Percentiles rank a stretch among this genome's conserved stretches.
phyloP scores from a whole-genome alignment of 2,113 vertebrate species.

The Vicugna pacos region DNA sequence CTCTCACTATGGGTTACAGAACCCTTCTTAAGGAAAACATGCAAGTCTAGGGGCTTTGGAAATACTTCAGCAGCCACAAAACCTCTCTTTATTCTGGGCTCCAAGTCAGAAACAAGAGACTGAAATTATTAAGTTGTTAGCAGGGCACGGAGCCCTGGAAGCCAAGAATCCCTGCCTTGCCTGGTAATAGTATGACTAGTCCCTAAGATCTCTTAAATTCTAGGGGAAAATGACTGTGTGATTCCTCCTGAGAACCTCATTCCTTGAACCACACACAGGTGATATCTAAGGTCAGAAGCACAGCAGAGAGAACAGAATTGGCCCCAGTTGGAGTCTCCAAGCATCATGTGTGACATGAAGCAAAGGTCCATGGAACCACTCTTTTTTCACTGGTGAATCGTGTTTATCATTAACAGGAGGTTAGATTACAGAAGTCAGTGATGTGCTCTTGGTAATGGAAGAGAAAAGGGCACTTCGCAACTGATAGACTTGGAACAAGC shows the following conservation, averaged over 20 bases:
- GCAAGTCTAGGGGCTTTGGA: not conserved
- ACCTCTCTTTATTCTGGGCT: not conserved
- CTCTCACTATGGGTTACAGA: not conserved
- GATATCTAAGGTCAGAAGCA: slow-evolving; percentile 64
- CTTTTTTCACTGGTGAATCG: not conserved
- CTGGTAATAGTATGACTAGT: slow-evolving; percentile 52
- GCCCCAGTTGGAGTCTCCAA: slow-evolving; percentile 7
- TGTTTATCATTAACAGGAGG: slow-evolving; percentile 59
- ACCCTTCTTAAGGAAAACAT: not conserved
- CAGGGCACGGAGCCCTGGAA: not conserved
- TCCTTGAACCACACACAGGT: slow-evolving; percentile 65
- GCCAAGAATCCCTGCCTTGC: not conserved
- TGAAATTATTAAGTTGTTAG: not conserved
- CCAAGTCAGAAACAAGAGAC: not conserved
- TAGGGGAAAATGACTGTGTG: slow-evolving; percentile 45
- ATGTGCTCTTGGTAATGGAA: not conserved
- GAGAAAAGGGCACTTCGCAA: slow-evolving; percentile 38
- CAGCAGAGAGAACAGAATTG: slow-evolving; percentile 62
- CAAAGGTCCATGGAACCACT: not conserved
- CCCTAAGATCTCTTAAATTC: slow-evolving; percentile 39
- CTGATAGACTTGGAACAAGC: slow-evolving; percentile 13
- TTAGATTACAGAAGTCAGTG: slow-evolving; percentile 49
- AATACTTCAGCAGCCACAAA: not conserved
- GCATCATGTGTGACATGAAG: not conserved
- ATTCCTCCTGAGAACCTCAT: slow-evolving; percentile 68